Percentiles rank a stretch among this genome's conserved stretches.
These are phyloP conservation scores for Nasalis larvatus DNA, from an alignment of 2,113 vertebrate genomes.

Conservation along the genomic window DNA sequence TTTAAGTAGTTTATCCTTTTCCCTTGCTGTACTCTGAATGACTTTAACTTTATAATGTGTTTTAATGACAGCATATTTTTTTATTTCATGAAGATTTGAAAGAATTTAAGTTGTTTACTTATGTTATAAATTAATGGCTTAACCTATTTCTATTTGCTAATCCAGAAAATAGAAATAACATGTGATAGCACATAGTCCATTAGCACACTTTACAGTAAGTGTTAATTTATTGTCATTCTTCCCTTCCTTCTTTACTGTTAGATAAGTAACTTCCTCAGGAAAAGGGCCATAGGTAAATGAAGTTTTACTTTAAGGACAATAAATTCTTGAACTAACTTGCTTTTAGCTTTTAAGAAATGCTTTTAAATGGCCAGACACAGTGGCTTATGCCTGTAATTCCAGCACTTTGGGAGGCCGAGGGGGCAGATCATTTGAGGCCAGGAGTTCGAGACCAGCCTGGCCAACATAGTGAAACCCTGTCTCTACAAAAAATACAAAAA, in stretches of 20 bases:
- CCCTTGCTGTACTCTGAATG: neutral
- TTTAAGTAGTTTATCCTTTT: neutral
- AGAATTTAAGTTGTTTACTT: constrained; percentile 8
- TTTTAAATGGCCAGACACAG: neutral
- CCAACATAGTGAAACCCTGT: no score
- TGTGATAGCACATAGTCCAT: neutral
- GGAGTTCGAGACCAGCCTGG: no score
- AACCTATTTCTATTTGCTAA: neutral
- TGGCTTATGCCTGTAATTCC: no score
- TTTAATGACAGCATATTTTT: neutral
- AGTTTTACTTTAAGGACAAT: neutral
- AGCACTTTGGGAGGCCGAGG: no score
- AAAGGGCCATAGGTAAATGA: neutral
- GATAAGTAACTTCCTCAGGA: neutral
- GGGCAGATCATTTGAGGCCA: no score
- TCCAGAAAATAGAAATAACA: neutral
- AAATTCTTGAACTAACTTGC: neutral
- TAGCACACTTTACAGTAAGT: neutral
- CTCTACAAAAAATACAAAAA: no score
- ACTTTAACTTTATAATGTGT: neutral
- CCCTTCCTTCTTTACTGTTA: neutral
- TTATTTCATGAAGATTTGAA: constrained; percentile 4
- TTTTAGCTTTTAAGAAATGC: constrained; percentile 43
- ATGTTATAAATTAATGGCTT: neutral
- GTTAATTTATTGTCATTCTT: neutral